Evolutionary conservation across 2,797 vertebrate species (phyloP).

Genomic region (Hylomyscus alleni): DNA sequence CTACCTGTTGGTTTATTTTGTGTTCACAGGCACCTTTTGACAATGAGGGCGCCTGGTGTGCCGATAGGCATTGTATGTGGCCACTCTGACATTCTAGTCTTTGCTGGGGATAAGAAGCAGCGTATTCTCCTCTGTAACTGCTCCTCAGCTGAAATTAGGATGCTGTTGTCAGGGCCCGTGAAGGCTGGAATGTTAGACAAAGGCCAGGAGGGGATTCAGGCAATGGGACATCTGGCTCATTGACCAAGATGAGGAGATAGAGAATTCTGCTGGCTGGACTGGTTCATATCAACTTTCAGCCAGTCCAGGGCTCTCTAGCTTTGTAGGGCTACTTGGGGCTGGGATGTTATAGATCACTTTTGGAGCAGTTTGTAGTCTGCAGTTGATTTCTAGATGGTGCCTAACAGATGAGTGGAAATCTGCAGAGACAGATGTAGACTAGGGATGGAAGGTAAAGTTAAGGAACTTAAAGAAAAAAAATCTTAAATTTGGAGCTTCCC

Average conservation of each 20-base stretch:
- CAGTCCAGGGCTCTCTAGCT: background rate
- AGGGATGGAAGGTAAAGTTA: background rate
- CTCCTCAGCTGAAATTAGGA: background rate
- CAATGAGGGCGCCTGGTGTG: background rate
- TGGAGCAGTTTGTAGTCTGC: background rate
- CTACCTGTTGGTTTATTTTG: background rate
- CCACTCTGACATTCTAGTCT: background rate
- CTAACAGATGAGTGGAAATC: background rate
- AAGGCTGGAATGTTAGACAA: background rate
- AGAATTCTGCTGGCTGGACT: background rate
- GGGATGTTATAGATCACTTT: background rate
- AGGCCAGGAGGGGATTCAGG: background rate
- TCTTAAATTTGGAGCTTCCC: background rate
- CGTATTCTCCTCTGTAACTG: background rate
- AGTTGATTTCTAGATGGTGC: background rate
- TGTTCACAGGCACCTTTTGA: background rate
- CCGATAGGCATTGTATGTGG: background rate
- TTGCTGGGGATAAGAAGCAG: background rate
- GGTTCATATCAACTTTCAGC: background rate
- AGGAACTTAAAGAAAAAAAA: background rate
- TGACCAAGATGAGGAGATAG: background rate
- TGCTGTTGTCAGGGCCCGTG: background rate
- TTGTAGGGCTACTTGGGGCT: background rate
- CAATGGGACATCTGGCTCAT: background rate
- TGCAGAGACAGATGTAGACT: background rate